Conservation (phyloP, 2,888 invertebrate genomes). For the Ptilodon capucinus region DNA sequence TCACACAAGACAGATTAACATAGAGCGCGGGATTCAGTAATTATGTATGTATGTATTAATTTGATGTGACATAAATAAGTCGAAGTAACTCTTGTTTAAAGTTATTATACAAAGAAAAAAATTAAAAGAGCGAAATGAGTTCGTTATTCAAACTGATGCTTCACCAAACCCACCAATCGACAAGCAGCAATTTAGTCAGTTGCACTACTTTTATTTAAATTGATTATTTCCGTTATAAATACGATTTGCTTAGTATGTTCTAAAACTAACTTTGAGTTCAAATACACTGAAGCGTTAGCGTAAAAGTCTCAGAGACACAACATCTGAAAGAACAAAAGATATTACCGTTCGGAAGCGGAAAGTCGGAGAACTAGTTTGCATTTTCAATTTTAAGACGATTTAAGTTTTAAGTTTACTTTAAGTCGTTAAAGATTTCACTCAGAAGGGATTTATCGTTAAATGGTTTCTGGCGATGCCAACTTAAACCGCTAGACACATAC, state of each 20-base stretch:
- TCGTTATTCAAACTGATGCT: too few relatives aligned
- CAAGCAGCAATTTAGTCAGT: too few relatives aligned
- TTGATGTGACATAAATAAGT: too few relatives aligned
- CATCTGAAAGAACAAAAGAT: constrained; percentile 43
- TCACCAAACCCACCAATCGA: too few relatives aligned
- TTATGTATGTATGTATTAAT: too few relatives aligned
- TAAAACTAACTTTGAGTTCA: constrained; percentile 1
- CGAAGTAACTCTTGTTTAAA: too few relatives aligned
- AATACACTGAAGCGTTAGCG: constrained; percentile 9
- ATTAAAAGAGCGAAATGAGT: too few relatives aligned
- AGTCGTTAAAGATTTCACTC: constrained; percentile 60
- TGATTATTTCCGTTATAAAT: too few relatives aligned
- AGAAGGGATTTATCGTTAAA: constrained; percentile 57
- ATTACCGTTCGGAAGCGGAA: constrained; percentile 38
- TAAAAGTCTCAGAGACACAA: constrained; percentile 16
- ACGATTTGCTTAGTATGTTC: not conserved
- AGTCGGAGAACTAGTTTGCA: constrained; percentile 66
- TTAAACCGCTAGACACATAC: constrained; percentile 25
- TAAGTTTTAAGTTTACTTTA: constrained; percentile 68
- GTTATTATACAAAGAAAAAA: too few relatives aligned
- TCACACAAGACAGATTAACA: too few relatives aligned
- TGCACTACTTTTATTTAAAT: too few relatives aligned
- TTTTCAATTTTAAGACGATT: constrained; percentile 77
- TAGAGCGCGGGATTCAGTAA: too few relatives aligned
- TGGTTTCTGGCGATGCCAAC: constrained; percentile 34